These are phyloP conservation scores for Malthinus flaveolus DNA, from an alignment of 2,888 invertebrate species.

Conservation along the genomic window DNA sequence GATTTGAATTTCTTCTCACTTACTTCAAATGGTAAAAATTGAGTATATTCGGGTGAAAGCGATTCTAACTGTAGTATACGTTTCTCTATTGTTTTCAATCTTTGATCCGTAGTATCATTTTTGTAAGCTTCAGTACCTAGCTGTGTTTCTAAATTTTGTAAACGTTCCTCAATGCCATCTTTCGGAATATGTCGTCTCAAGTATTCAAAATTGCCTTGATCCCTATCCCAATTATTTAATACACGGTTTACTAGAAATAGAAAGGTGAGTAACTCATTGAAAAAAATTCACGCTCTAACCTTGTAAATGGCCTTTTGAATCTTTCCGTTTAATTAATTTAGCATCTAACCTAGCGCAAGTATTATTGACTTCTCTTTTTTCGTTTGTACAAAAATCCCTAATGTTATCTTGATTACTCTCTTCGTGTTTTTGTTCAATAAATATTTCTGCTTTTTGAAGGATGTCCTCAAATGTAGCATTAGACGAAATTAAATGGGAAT, in stretches of 20 bases:
- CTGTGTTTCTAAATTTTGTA: constrained; percentile 66
- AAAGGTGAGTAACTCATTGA: background rate
- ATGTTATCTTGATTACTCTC: constrained; percentile 75
- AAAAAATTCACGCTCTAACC: constrained; percentile 54
- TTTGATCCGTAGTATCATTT: constrained; percentile 65
- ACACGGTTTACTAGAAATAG: constrained; percentile 67
- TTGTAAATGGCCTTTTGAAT: constrained; percentile 79
- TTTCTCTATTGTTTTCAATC: constrained; percentile 76
- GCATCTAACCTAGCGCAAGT: constrained; percentile 80
- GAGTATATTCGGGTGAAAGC: constrained; percentile 79
- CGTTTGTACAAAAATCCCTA: constrained; percentile 57
- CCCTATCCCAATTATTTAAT: constrained; percentile 67
- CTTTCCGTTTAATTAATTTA: constrained; percentile 69
- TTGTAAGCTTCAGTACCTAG: constrained; percentile 61
- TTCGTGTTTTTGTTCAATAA: constrained; percentile 73
- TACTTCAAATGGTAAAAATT: constrained; percentile 54
- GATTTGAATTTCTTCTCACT: background rate
- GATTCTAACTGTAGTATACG: constrained; percentile 73
- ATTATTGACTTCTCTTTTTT: constrained; percentile 53
- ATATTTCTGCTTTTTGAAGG: constrained; percentile 70
- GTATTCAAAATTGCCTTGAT: constrained; percentile 55
- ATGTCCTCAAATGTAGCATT: constrained; percentile 68
- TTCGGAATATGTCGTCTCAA: constrained; percentile 54
- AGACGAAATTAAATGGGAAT: constrained; percentile 67
- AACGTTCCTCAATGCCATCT: constrained; percentile 68